A percentile compares a stretch with the other conserved stretches of the same genome.
These are phyloP conservation scores for Parauchenoglanis punctatus DNA, from an alignment of 2,797 vertebrate genomes.

Conservation along the genomic window DNA sequence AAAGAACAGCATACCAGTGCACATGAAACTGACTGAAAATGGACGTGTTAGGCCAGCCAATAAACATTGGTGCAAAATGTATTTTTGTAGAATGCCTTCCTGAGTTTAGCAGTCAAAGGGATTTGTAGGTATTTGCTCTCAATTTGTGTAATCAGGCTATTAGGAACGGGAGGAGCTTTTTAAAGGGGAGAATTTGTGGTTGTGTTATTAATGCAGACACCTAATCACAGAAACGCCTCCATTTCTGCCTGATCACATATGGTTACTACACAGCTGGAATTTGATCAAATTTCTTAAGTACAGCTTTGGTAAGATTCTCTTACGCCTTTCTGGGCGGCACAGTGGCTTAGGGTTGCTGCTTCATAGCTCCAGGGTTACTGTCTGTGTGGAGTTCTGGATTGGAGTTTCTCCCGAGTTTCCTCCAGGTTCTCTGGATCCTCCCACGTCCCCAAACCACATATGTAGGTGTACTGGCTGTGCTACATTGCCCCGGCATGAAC, in stretches of 20 bases:
- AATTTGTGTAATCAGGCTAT: background rate
- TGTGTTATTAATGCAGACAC: background rate
- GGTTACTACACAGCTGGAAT: background rate
- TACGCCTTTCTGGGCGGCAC: background rate
- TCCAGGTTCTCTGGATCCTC: background rate
- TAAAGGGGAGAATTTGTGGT: background rate
- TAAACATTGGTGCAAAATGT: background rate
- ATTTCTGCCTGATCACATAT: background rate
- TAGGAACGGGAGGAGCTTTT: background rate
- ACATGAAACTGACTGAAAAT: background rate
- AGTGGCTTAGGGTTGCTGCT: background rate
- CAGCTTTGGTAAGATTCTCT: background rate
- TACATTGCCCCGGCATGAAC: background rate
- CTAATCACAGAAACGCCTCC: background rate
- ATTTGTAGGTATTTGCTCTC: background rate
- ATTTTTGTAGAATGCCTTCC: background rate
- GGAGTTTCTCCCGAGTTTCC: background rate
- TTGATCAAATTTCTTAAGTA: background rate
- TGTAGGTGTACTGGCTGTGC: background rate
- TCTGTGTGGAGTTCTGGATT: background rate
- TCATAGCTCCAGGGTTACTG: background rate
- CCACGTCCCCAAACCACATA: background rate
- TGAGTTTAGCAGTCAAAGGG: background rate
- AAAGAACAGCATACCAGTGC: background rate
- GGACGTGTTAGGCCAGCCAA: background rate